A percentile compares a stretch with the other conserved stretches of the same genome.
phyloP scores from a whole-genome alignment of 2,113 vertebrate species.

The Gymnocephalus cernua region DNA sequence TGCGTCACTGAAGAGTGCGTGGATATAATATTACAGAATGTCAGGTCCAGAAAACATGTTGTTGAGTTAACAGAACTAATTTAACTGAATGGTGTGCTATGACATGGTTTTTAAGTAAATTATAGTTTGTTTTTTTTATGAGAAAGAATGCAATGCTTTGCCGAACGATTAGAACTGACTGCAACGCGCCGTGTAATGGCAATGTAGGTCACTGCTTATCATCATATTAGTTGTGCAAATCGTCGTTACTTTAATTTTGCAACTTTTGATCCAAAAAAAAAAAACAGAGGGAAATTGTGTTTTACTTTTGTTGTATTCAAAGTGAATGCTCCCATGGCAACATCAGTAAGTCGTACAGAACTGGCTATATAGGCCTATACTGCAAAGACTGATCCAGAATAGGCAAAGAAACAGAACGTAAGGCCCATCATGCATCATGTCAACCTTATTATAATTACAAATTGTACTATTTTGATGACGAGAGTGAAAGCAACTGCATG shows the following conservation, averaged over 20 bases:
- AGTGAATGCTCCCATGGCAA: background rate
- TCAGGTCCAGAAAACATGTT: constrained; percentile 15
- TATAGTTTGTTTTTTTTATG: constrained; percentile 21
- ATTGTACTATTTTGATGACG: constrained; percentile 15
- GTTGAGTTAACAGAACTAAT: constrained; percentile 18
- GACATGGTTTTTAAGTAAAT: background rate
- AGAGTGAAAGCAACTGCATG: background rate
- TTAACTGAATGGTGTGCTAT: background rate
- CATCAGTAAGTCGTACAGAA: background rate
- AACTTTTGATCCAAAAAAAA: background rate
- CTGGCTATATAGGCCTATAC: constrained; percentile 13
- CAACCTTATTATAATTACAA: constrained; percentile 4
- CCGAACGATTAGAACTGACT: background rate
- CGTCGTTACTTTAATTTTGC: constrained; percentile 19
- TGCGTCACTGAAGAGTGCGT: constrained; percentile 49
- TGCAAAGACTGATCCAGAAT: constrained; percentile 19
- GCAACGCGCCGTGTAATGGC: constrained; percentile 27
- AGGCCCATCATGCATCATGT: constrained; percentile 15
- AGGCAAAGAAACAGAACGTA: background rate
- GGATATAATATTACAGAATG: constrained; percentile 42
- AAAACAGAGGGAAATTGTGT: background rate
- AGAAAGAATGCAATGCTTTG: background rate
- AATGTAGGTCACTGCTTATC: constrained; percentile 31
- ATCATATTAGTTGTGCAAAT: background rate
- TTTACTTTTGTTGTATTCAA: background rate